A percentile compares a stretch with the other conserved stretches of the same genome.
These are phyloP conservation scores for Tauraco erythrolophus DNA, from an alignment of 2,113 vertebrate genomes.

Conservation along the genomic window DNA sequence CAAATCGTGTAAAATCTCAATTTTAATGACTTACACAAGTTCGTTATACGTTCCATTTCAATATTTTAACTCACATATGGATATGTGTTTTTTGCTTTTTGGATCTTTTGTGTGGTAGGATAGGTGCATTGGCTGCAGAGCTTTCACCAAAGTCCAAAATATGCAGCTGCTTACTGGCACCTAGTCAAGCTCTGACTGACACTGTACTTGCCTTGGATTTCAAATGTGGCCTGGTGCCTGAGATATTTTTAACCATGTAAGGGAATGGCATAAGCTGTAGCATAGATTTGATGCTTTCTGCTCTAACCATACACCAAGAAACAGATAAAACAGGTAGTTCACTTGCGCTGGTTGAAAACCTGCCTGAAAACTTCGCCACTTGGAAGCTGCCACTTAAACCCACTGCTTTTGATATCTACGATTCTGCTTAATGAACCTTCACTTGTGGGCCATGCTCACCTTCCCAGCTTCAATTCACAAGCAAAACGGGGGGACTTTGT, in stretches of 20 bases:
- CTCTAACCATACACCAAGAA: neutral
- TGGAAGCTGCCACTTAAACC: neutral
- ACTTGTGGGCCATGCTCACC: neutral
- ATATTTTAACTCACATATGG: neutral
- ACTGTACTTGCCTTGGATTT: neutral
- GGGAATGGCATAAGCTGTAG: neutral
- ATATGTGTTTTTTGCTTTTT: neutral
- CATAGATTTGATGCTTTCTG: neutral
- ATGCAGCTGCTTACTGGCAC: neutral
- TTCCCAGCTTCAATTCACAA: neutral
- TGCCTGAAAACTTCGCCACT: neutral
- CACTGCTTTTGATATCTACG: neutral
- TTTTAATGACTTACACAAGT: neutral
- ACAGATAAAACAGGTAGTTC: neutral
- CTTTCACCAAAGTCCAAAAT: conserved; percentile 13
- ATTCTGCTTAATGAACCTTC: neutral
- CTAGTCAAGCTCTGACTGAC: conserved; percentile 6
- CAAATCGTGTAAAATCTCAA: neutral
- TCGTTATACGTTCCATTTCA: neutral
- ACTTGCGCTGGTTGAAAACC: neutral
- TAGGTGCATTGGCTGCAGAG: neutral
- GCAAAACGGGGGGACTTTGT: neutral
- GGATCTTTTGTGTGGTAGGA: neutral
- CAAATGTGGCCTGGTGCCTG: neutral
- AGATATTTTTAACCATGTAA: conserved; percentile 14